Percentiles rank a stretch among this genome's conserved stretches.
Evolutionary conservation across 2,888 invertebrate species (phyloP).

Genomic region (Philereme transversata): DNA sequence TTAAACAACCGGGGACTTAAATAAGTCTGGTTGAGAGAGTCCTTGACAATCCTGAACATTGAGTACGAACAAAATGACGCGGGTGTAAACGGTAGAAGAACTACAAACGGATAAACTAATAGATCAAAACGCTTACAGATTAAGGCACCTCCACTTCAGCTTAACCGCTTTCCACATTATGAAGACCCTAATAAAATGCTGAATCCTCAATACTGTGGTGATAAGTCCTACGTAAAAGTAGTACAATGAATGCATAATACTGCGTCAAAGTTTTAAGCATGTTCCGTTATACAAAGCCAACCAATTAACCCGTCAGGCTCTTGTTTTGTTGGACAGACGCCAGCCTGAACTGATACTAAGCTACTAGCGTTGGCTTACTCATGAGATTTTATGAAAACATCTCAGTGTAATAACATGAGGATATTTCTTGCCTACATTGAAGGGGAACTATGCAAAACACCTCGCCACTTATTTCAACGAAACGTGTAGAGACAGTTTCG

Average conservation of each 20-base stretch:
- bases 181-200: background rate
- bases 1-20: too few relatives aligned
- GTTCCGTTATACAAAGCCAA: conserved; percentile 26
- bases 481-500: too few relatives aligned
- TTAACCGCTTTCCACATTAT: conserved; percentile 15
- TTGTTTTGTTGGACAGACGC: conserved; percentile 30
- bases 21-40: too few relatives aligned
- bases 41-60: too few relatives aligned
- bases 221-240: background rate
- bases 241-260: conserved; percentile 2
- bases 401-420: too few relatives aligned
- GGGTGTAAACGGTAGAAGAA: background rate
- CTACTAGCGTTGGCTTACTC: conserved; percentile 12
- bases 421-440: too few relatives aligned
- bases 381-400: too few relatives aligned
- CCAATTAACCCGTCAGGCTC: conserved; percentile 35
- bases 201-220: conserved; percentile 8
- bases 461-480: too few relatives aligned
- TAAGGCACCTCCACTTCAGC: conserved; percentile 8
- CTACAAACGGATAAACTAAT: background rate
- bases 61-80: too few relatives aligned
- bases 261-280: conserved; percentile 21
- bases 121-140: conserved; percentile 7
- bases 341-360: conserved; percentile 27
- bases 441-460: too few relatives aligned